Evolutionary conservation across 2,888 invertebrate genomes (phyloP).

Genomic region (Archips xylosteana): DNA sequence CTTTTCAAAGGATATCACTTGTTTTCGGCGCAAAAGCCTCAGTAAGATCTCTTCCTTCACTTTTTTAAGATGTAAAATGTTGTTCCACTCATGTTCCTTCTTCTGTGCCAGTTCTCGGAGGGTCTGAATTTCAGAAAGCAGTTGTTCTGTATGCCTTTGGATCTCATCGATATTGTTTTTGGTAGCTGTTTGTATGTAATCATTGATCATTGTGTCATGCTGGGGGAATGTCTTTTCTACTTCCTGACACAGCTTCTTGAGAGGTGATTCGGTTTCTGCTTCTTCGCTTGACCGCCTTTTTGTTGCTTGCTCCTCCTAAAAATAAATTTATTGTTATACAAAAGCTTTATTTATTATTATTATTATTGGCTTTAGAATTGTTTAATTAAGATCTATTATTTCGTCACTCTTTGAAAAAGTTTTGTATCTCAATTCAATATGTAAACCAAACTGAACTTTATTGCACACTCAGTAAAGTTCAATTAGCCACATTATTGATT

Average conservation of each 20-base stretch:
- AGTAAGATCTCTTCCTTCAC: constrained; percentile 93
- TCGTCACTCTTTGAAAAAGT: too few relatives aligned
- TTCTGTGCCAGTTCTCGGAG: constrained; percentile 90
- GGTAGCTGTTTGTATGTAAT: constrained; percentile 87
- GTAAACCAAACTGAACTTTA: too few relatives aligned
- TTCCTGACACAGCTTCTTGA: constrained; percentile 81
- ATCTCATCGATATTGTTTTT: constrained; percentile 87
- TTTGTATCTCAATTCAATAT: too few relatives aligned
- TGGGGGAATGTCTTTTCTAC: constrained; percentile 82
- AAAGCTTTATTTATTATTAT: too few relatives aligned
- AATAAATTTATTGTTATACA: constrained; percentile 35
- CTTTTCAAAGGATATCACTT: constrained; percentile 84
- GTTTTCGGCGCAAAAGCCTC: constrained; percentile 89
- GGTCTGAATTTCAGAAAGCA: constrained; percentile 88
- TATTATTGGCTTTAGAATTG: too few relatives aligned
- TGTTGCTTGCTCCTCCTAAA: constrained; percentile 72
- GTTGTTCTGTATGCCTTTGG: constrained; percentile 87
- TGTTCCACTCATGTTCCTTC: constrained; percentile 95
- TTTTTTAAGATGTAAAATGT: constrained; percentile 92
- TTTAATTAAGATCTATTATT: too few relatives aligned
- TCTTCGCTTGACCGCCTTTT: constrained; percentile 76
- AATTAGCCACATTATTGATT: too few relatives aligned
- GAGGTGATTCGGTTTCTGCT: constrained; percentile 76
- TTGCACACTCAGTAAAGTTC: too few relatives aligned
- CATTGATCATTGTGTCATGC: constrained; percentile 86